Evolutionary conservation across 2,797 vertebrate genomes (phyloP).

Genomic region (Hippopotamyrus pictus): DNA sequence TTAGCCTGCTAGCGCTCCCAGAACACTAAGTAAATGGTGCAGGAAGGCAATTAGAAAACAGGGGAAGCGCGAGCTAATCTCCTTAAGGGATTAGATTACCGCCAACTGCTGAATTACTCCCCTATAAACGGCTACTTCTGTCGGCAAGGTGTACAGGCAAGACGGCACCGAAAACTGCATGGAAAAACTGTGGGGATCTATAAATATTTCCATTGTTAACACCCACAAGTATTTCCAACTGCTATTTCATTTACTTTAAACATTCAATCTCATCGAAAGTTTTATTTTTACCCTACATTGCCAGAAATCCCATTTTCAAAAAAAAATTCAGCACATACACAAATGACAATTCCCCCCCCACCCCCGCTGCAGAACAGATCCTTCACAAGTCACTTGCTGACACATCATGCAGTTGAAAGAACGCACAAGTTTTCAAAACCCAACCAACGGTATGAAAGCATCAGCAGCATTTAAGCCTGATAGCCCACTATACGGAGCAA

Average conservation of each 20-base stretch:
- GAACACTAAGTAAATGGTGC: conserved; percentile 23
- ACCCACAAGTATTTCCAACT: not conserved
- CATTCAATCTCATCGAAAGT: not conserved
- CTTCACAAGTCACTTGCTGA: not conserved
- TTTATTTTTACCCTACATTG: not conserved
- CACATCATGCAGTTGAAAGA: not conserved
- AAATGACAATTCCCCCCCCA: not conserved
- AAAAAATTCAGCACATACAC: not conserved
- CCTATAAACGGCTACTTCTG: conserved; percentile 48
- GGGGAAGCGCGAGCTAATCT: conserved; percentile 63
- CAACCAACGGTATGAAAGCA: not conserved
- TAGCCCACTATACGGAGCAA: not conserved
- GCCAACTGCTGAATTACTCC: conserved; percentile 43
- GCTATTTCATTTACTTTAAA: not conserved
- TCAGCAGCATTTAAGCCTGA: not conserved
- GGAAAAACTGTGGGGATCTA: not conserved
- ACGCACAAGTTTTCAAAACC: not conserved
- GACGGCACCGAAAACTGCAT: not conserved
- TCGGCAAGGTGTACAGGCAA: conserved; percentile 11
- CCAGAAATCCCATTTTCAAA: not conserved
- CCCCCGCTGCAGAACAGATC: not conserved
- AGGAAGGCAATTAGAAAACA: conserved; percentile 46
- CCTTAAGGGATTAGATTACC: conserved; percentile 61
- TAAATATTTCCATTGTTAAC: not conserved
- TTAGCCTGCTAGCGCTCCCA: not conserved